Evolutionary conservation across 1,140 invertebrate species (phyloP).

Genomic region (Pollicipes pollicipes): DNA sequence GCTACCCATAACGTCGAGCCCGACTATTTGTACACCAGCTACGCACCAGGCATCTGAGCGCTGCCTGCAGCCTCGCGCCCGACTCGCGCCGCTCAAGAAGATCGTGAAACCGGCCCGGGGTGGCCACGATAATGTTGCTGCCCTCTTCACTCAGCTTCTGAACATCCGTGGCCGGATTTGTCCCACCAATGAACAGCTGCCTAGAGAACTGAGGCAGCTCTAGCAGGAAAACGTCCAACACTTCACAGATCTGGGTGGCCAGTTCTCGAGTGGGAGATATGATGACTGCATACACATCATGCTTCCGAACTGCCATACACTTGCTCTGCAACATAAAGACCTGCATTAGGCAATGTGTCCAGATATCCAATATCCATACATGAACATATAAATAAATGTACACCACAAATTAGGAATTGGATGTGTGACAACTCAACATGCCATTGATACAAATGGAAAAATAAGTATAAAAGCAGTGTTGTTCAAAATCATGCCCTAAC

Average conservation of each 20-base stretch:
- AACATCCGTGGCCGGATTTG: constrained; percentile 47
- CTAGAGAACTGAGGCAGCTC: constrained; percentile 25
- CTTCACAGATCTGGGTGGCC: constrained; percentile 68
- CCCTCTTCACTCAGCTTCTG: constrained; percentile 46
- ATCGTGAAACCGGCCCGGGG: constrained; percentile 81
- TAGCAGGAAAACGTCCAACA: constrained; percentile 42
- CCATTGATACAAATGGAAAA: too few species aligned
- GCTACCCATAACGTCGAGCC: too few species aligned
- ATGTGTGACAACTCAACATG: too few species aligned
- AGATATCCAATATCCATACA: too few species aligned
- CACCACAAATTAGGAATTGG: constrained; percentile 3
- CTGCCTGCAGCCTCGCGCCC: constrained; percentile 40
- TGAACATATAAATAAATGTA: too few species aligned
- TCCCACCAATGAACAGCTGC: constrained; percentile 62
- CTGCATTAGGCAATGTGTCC: too few species aligned
- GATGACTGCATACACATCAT: constrained; percentile 69
- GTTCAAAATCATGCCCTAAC: constrained; percentile 7
- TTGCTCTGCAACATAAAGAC: constrained; percentile 21
- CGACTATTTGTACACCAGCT: too few species aligned
- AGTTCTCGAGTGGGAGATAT: constrained; percentile 87
- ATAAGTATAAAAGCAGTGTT: too few species aligned
- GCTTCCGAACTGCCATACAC: constrained; percentile 43
- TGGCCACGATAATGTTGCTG: constrained; percentile 72
- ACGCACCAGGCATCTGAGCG: constrained; percentile 52
- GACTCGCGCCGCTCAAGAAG: constrained; percentile 43